Base-by-base conservation (phyloP, 2,113 vertebrate genomes). In the Leptobrachium leishanense region DNA sequence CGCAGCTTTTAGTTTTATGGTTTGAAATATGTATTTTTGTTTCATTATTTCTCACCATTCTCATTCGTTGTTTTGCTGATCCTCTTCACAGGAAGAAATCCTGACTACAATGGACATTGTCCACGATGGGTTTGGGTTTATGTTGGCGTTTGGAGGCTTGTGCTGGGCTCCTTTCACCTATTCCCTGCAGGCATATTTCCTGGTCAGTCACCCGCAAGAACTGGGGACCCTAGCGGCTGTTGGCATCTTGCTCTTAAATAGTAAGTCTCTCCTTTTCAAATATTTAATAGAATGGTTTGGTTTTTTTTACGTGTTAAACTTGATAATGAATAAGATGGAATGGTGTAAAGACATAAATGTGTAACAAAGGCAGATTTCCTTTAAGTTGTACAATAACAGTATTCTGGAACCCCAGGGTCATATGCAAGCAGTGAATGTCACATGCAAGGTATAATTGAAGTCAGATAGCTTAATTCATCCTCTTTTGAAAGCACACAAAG, bases 21-120 rank as follows among this genome's bases (percentile, higher is more conserved):
- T 1, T 2, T 59, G 9, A 59, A 59, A 11, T 54, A n/a, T n/a
- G n/a, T n/a, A n/a, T n/a, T n/a, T n/a, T n/a, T n/a, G n/a, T n/a
- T n/a, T 59, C 13, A 59, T 5, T 2, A 12, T 62, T 62, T 62
- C 8, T 62, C 59, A 15, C 1, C 2, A 5, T 62, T 62, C n/a
- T n/a, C 13, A 31, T 39, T 31, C 62, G 2, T 59, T 42, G 42
- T n/a, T 3, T 59, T n/a, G 13, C 1, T 73, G 7, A 5, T 39
- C 15, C 20, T 9, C 39, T 59, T 15, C 64, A 73, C 88, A 96
- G 96, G 95, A 95, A 81, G 93, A 94, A 0, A 79, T 97, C 54
- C 90, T 97, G 43, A 95, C 94, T 39, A 95, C 96, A 62, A 96
- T 97, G 94, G 96, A 97, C 85, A 96, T 97, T 11, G 92, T 91